Base-by-base conservation (phyloP, 2,888 invertebrate genomes). In the Drosophila paramelanica region DNA sequence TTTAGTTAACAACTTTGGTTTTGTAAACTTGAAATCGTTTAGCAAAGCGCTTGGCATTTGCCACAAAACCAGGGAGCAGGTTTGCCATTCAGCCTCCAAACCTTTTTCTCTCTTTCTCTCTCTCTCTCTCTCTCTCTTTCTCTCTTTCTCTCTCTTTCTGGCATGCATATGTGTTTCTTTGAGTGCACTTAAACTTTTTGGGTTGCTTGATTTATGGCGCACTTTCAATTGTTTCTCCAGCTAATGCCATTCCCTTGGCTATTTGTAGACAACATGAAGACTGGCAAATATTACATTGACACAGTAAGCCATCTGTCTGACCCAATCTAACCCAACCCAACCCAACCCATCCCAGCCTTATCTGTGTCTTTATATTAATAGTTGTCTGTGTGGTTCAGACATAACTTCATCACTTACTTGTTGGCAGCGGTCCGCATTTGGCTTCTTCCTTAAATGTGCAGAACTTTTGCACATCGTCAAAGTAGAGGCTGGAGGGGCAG, bases 381-480 rank as follows among this genome's bases (percentile, higher is more conserved):
- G 73, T 11, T n/a, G 77, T 50, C 56, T 56, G 52, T 23, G 31
- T 33, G 49, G 67, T 53, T 53, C 50, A 45, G 74, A 67, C 60
- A 73, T 53, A 74, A 59, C 74, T 74, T 73, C 61, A 84, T 79
- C 83, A 94, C 96, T 95, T 94, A 97, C 97, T 97, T 89, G 96
- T 94, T 71, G 96, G 94, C 77, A 98, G 95, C 23, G 98, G 98
- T 51, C 98, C 98, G 92, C 98, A 98, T 90, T 96, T 94, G 31
- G 97, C 97, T 93, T 98, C 97, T 64, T 94, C 95, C 93, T 97
- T 96, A 92, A 98, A 98, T 3, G 97, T 98, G 92, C 98, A 98
- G 90, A 94, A 96, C 93, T 98, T 98, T 93, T 95, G 96, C 88
- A 97, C 95, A 90, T 98, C 98, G 91, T 98, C 98, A 91, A 98